A percentile compares a stretch with the other conserved stretches of the same genome.
These are phyloP conservation scores for Aradus depressus DNA, from an alignment of 2,888 invertebrate genomes.

Conservation along the genomic window DNA sequence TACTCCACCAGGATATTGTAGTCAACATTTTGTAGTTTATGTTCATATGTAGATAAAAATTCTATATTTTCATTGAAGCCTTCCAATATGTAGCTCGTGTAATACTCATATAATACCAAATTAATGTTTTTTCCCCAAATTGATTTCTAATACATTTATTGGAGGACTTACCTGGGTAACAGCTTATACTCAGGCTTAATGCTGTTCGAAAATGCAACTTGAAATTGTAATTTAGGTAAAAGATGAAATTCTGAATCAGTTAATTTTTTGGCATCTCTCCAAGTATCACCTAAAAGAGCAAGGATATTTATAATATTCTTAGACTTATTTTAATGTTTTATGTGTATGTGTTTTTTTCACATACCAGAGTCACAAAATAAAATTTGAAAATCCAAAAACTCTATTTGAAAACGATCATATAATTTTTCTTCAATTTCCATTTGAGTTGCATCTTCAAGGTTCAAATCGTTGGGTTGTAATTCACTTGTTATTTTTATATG, in stretches of 20 bases:
- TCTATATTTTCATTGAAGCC: no score
- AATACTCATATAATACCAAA: no score
- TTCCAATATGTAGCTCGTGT: no score
- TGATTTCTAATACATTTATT: not conserved
- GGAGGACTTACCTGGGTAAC: constrained; percentile 45
- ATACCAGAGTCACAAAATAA: constrained; percentile 46
- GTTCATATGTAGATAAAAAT: no score
- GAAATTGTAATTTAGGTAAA: constrained; percentile 53
- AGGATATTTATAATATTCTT: not conserved
- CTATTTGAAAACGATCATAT: constrained; percentile 63
- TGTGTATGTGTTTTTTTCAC: constrained; percentile 5
- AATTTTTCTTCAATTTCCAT: constrained; percentile 72
- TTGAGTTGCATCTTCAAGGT: constrained; percentile 62
- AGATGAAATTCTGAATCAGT: constrained; percentile 65
- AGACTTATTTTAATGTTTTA: not conserved
- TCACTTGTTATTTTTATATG: constrained; percentile 58
- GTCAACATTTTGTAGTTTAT: no score
- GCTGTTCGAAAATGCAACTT: constrained; percentile 59
- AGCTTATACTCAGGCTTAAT: constrained; percentile 58
- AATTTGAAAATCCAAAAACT: constrained; percentile 56
- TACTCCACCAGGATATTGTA: no score
- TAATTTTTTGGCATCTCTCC: constrained; percentile 58
- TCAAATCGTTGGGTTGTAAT: constrained; percentile 53
- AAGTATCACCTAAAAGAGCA: constrained; percentile 50
- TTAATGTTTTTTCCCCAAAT: no score